A percentile compares a stretch with the other conserved stretches of the same genome.
phyloP scores from a whole-genome alignment of 2,888 invertebrate species.

The Barypeithes pellucidus region DNA sequence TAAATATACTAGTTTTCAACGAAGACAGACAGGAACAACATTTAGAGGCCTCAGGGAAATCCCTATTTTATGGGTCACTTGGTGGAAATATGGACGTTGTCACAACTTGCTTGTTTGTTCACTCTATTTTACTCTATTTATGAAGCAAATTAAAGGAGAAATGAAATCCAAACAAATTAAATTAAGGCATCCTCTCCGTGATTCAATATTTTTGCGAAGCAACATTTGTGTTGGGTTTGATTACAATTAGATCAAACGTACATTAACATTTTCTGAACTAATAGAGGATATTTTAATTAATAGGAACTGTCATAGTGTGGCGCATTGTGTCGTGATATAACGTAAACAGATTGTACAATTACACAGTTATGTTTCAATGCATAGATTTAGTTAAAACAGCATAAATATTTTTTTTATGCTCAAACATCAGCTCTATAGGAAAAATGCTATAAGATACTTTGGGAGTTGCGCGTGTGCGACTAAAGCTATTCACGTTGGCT shows the following conservation, averaged over 20 bases:
- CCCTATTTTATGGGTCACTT: slow-evolving; percentile 14
- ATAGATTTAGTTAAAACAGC: no score
- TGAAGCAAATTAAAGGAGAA: slow-evolving; percentile 57
- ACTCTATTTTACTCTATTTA: slow-evolving; percentile 52
- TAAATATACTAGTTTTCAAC: no score
- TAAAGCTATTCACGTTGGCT: no score
- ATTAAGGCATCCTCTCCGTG: slow-evolving; percentile 55
- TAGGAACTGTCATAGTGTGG: no score
- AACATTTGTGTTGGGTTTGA: slow-evolving; percentile 11
- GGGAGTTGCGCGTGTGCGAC: no score
- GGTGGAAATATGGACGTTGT: slow-evolving; percentile 24
- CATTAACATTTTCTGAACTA: neutral
- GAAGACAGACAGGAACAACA: slow-evolving; percentile 3
- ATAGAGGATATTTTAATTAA: neutral
- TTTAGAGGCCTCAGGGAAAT: slow-evolving; percentile 7
- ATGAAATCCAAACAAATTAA: slow-evolving; percentile 58
- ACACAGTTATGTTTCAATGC: no score
- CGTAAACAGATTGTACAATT: no score
- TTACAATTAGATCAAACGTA: neutral
- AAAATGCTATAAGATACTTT: no score
- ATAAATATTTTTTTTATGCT: no score
- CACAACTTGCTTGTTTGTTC: slow-evolving; percentile 14
- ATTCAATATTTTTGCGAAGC: slow-evolving; percentile 23
- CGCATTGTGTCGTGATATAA: no score
- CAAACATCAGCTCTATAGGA: no score